Percentiles rank a stretch among this genome's conserved stretches.
Evolutionary conservation across 2,888 invertebrate species (phyloP).

Genomic region (Gryllus longicercus): DNA sequence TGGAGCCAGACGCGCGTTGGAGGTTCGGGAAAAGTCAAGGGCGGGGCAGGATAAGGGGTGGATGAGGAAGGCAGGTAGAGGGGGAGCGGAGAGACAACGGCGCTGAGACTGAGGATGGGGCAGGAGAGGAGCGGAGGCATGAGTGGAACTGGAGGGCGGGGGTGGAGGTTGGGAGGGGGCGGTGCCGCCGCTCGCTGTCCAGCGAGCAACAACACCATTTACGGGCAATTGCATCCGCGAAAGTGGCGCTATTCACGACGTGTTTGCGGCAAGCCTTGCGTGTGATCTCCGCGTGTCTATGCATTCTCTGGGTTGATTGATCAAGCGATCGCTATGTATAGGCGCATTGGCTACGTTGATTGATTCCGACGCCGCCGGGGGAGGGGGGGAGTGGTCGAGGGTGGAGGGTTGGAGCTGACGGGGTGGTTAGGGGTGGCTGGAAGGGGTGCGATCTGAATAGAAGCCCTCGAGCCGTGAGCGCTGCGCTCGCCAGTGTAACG

Average conservation of each 20-base stretch:
- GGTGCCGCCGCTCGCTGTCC: too few relatives aligned
- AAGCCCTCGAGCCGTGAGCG: neutral
- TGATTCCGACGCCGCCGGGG: neutral
- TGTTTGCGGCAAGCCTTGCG: constrained; percentile 17
- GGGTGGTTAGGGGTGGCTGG: neutral
- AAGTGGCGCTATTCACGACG: neutral
- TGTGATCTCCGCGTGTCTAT: neutral
- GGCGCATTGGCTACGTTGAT: constrained; percentile 6
- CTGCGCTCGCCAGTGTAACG: too few relatives aligned
- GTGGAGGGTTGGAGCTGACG: neutral
- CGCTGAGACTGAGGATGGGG: too few relatives aligned
- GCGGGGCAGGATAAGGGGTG: too few relatives aligned
- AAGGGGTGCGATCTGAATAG: neutral
- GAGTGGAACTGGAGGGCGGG: too few relatives aligned
- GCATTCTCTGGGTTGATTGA: constrained; percentile 17
- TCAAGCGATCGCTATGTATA: constrained; percentile 5
- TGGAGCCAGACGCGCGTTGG: too few relatives aligned
- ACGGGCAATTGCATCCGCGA: neutral
- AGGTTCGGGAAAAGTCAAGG: too few relatives aligned
- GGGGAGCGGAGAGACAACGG: too few relatives aligned
- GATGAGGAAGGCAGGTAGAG: too few relatives aligned
- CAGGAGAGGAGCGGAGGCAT: too few relatives aligned
- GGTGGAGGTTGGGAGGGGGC: too few relatives aligned
- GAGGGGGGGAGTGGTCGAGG: neutral
- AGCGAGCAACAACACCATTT: neutral